A percentile compares a stretch with the other conserved stretches of the same genome.
phyloP scores from a whole-genome alignment of 1,140 invertebrate species.

The Pachypsylla venusta region DNA sequence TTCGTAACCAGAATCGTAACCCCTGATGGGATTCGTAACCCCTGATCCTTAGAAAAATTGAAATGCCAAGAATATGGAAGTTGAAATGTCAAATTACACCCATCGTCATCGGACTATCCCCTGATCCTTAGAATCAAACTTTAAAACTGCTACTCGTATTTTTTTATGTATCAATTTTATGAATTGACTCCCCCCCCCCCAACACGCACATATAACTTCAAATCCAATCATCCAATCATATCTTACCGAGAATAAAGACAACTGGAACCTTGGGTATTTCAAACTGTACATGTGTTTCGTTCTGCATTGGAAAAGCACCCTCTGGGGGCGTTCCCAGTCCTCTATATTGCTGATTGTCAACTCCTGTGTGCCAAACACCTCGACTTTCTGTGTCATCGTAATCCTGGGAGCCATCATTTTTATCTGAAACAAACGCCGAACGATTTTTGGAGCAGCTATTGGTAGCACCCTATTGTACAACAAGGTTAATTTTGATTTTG shows the following conservation, averaged over 20 bases:
- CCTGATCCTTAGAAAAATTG: too few relatives aligned
- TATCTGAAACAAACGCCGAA: conserved; percentile 39
- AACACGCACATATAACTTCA: too few relatives aligned
- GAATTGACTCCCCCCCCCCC: too few relatives aligned
- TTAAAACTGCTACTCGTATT: too few relatives aligned
- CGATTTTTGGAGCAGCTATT: conserved; percentile 7
- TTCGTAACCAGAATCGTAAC: too few relatives aligned
- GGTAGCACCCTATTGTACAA: not conserved
- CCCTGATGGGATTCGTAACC: too few relatives aligned
- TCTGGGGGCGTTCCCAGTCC: conserved; percentile 41
- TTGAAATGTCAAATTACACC: too few relatives aligned
- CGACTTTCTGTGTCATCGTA: conserved; percentile 40
- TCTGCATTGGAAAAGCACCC: conserved; percentile 52
- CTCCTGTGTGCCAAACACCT: conserved; percentile 28
- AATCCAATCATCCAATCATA: too few relatives aligned
- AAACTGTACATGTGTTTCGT: conserved; percentile 60
- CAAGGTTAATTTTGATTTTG: not conserved
- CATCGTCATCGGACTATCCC: too few relatives aligned
- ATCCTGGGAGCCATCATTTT: conserved; percentile 54
- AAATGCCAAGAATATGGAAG: too few relatives aligned
- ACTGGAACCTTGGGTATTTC: conserved; percentile 66
- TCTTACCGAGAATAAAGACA: conserved; percentile 68
- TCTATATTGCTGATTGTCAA: conserved; percentile 34
- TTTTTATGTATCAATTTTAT: too few relatives aligned
- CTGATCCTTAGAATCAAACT: too few relatives aligned